A percentile compares a stretch with the other conserved stretches of the same genome.
phyloP scores from a whole-genome alignment of 2,113 vertebrate species.

The Brachyhypopomus gauderio region DNA sequence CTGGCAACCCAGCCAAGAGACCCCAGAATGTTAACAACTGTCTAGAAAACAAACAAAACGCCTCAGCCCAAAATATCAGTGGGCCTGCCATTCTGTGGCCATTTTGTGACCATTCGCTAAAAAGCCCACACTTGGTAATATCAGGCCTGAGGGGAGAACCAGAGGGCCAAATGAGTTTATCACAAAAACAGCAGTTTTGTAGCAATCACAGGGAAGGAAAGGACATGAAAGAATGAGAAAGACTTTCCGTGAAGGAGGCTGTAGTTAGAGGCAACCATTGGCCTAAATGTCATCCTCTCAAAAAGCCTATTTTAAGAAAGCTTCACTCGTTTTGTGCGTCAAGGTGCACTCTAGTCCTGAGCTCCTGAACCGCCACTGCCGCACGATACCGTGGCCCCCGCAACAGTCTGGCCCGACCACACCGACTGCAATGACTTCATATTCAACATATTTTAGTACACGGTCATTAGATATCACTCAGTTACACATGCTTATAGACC shows the following conservation, averaged over 20 bases:
- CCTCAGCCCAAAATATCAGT: constrained; percentile 38
- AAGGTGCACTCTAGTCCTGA: background rate
- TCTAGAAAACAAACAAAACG: constrained; percentile 40
- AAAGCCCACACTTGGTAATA: constrained; percentile 40
- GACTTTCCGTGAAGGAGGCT: constrained; percentile 35
- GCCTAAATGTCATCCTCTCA: constrained; percentile 51
- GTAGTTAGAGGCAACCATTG: constrained; percentile 34
- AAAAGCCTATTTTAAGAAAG: constrained; percentile 36
- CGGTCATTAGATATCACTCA: background rate
- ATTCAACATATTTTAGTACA: background rate
- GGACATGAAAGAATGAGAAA: constrained; percentile 22
- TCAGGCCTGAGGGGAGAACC: constrained; percentile 37
- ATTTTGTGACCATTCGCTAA: constrained; percentile 18
- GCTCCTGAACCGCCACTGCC: background rate
- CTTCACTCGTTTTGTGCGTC: constrained; percentile 13
- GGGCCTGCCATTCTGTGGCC: constrained; percentile 36
- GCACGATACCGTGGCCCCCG: background rate
- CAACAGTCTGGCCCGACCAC: background rate
- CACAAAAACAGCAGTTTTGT: constrained; percentile 44
- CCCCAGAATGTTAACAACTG: constrained; percentile 45
- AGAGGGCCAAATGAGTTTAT: constrained; percentile 43
- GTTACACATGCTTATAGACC: too few species aligned
- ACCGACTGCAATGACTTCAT: background rate
- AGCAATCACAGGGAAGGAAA: constrained; percentile 44
- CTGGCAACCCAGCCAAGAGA: constrained; percentile 33